phyloP scores from a whole-genome alignment of 2,797 vertebrate genomes.

The Babyrousa celebensis region DNA sequence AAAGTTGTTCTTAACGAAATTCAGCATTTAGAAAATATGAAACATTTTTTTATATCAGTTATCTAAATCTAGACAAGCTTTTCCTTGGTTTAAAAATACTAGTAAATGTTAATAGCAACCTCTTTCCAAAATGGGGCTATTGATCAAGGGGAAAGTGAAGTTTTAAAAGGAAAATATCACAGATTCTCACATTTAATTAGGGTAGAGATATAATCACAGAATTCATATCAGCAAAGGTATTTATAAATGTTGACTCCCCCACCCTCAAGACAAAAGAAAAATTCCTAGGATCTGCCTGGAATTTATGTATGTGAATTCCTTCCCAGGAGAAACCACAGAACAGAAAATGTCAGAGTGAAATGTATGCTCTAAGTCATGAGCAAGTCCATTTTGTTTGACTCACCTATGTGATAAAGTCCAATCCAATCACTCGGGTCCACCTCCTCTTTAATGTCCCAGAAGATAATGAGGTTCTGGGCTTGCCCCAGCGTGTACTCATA shows the following conservation, averaged over 20 bases:
- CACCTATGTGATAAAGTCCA: conserved; percentile 99
- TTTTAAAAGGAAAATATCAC: conserved; percentile 15
- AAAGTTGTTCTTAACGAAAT: conserved; percentile 37
- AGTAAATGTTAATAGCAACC: background rate
- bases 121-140: background rate
- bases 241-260: background rate
- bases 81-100: conserved; percentile 29
- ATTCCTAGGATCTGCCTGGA: background rate
- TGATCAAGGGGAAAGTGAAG: background rate
- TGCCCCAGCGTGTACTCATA: conserved; percentile 96
- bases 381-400: conserved; percentile 80
- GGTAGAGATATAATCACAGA: background rate
- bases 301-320: background rate
- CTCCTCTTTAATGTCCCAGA: conserved; percentile 99
- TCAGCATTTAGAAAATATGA: conserved; percentile 8
- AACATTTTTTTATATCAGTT: background rate
- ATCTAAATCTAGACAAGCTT: background rate
- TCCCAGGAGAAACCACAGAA: background rate
- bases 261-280: background rate
- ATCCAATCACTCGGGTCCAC: conserved; percentile 99
- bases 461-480: conserved; percentile 97
- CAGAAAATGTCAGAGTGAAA: background rate
- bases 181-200: background rate
- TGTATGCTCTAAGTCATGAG: background rate
- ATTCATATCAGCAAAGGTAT: conserved; percentile 11